These are phyloP conservation scores for Tachysurus vachellii DNA, from an alignment of 2,113 vertebrate genomes.

Conservation along the genomic window DNA sequence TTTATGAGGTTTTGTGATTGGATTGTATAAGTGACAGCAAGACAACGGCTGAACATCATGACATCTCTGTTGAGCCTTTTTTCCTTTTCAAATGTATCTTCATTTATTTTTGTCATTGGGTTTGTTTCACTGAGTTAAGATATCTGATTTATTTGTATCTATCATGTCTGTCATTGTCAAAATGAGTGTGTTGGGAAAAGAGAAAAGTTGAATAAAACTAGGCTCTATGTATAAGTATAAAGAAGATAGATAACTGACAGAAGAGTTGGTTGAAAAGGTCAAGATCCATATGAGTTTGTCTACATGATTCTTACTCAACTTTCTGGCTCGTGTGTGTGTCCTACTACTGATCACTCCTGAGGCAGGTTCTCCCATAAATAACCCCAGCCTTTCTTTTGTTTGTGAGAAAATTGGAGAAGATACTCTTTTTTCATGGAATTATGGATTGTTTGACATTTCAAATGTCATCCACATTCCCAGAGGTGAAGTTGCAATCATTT, in stretches of 20 bases:
- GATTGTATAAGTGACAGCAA: conserved; percentile 1
- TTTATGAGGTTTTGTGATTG: too few species aligned
- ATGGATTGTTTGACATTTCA: conserved; percentile 42
- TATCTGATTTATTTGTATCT: not conserved
- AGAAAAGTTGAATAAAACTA: not conserved
- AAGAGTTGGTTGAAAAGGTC: conserved; percentile 56
- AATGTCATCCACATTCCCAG: conserved; percentile 31
- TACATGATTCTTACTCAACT: conserved; percentile 44
- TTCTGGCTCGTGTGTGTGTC: conserved; percentile 33
- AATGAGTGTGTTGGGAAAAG: not conserved
- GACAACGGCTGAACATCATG: conserved; percentile 18
- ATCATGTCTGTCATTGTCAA: not conserved
- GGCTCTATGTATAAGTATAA: not conserved
- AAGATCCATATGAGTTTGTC: conserved; percentile 27
- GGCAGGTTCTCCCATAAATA: not conserved
- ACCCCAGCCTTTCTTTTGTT: not conserved
- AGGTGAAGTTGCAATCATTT: conserved; percentile 5
- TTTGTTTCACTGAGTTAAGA: not conserved
- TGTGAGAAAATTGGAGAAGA: conserved; percentile 23
- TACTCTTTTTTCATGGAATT: conserved; percentile 16
- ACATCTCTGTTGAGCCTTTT: not conserved
- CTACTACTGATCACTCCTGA: not conserved
- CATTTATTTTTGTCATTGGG: not conserved
- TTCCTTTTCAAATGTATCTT: not conserved
- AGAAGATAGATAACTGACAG: not conserved